A percentile compares a stretch with the other conserved stretches of the same genome.
phyloP scores from a whole-genome alignment of 1,140 invertebrate genomes.

The Eriosoma lanigerum region DNA sequence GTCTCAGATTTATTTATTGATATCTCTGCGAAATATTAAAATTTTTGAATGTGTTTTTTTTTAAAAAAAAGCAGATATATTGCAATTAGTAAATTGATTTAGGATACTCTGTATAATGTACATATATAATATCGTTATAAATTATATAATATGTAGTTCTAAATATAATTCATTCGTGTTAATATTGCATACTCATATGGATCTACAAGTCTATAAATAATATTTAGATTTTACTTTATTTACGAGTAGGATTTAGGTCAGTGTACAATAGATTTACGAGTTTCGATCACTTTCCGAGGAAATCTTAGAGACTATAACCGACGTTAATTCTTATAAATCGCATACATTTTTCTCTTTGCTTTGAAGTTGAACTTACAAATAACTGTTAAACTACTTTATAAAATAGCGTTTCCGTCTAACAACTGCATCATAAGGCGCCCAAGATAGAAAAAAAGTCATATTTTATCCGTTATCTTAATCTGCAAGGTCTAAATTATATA shows the following conservation, averaged over 20 bases:
- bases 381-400: background rate
- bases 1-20: too few species aligned
- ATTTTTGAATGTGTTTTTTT: too few species aligned
- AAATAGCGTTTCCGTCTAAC: background rate
- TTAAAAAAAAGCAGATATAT: too few species aligned
- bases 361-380: background rate
- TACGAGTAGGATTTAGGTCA: background rate
- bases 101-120: too few species aligned
- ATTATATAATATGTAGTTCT: too few species aligned
- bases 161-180: too few species aligned
- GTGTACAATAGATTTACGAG: conserved; percentile 2
- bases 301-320: background rate
- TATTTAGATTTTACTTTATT: background rate
- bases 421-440: background rate
- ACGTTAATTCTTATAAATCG: background rate
- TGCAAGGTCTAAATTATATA: background rate
- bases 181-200: too few species aligned
- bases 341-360: background rate
- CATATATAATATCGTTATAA: too few species aligned
- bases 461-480: background rate
- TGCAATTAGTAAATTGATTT: too few species aligned
- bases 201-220: too few species aligned
- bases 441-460: background rate
- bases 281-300: background rate
- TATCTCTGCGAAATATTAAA: too few species aligned